Evolutionary conservation across 2,113 vertebrate species (phyloP).

Genomic region (Archilochus colubris): DNA sequence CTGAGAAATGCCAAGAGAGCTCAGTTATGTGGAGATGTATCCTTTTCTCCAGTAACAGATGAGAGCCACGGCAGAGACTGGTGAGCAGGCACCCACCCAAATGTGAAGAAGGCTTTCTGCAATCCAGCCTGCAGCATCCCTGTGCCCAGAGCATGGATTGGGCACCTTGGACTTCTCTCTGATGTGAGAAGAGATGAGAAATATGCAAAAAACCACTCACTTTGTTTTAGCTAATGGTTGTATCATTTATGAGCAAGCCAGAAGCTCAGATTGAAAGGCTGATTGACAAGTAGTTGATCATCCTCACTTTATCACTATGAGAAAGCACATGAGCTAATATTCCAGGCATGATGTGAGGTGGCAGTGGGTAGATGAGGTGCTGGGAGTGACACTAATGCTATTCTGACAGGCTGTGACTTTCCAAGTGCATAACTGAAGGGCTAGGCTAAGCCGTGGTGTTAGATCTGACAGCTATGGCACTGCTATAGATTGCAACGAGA

Average conservation of each 20-base stretch:
- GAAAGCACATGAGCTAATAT: constrained; percentile 14
- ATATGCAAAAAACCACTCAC: not conserved
- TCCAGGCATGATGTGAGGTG: constrained; percentile 2
- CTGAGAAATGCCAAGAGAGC: not conserved
- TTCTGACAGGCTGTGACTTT: constrained; percentile 46
- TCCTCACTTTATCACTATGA: not conserved
- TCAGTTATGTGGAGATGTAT: not conserved
- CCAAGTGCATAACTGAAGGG: not conserved
- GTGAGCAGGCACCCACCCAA: not conserved
- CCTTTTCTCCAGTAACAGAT: not conserved
- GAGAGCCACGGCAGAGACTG: not conserved
- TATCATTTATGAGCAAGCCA: not conserved
- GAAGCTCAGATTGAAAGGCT: not conserved
- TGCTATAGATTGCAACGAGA: not conserved
- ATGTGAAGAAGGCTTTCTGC: not conserved
- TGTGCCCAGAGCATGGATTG: not conserved
- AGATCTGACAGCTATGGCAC: not conserved
- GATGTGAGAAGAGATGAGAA: not conserved
- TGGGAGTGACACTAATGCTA: constrained; percentile 13
- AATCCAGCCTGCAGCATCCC: not conserved
- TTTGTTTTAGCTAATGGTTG: constrained; percentile 28
- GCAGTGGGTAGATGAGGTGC: constrained; percentile 7
- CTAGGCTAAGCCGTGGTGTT: not conserved
- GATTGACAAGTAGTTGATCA: constrained; percentile 35
- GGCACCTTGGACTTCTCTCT: not conserved